Evolutionary conservation across 2,888 invertebrate species (phyloP).

Genomic region (Drosophila basisetae): DNA sequence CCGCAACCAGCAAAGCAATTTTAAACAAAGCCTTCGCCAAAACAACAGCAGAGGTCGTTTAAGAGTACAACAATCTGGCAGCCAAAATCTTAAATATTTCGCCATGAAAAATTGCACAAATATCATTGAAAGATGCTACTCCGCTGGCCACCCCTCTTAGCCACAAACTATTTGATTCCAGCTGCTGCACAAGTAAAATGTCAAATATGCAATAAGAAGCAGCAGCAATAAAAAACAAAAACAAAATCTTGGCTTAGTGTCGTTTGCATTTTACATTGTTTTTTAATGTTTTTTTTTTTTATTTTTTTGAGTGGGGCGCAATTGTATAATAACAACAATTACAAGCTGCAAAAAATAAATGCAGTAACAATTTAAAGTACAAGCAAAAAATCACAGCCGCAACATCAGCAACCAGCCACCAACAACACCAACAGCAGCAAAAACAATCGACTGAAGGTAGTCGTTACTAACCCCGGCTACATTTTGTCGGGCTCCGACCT

Average conservation of each 20-base stretch:
- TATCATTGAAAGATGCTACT: constrained; percentile 63
- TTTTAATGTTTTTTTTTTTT: constrained; percentile 11
- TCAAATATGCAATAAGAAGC: constrained; percentile 74
- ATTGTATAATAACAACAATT: constrained; percentile 79
- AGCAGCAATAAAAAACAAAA: constrained; percentile 17
- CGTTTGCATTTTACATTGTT: constrained; percentile 57
- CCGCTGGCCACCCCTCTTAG: not conserved
- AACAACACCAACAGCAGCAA: constrained; percentile 24
- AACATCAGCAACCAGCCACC: constrained; percentile 41
- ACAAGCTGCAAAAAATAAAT: constrained; percentile 72
- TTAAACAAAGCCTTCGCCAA: constrained; percentile 56
- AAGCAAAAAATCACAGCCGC: constrained; percentile 63
- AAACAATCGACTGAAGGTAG: constrained; percentile 63
- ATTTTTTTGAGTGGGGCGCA: constrained; percentile 35
- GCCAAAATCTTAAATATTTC: constrained; percentile 69
- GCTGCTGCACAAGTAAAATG: constrained; percentile 70
- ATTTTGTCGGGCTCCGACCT: constrained; percentile 62
- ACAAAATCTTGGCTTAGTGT: constrained; percentile 36
- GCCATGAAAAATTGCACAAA: constrained; percentile 73
- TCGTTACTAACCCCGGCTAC: constrained; percentile 66
- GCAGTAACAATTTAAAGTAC: constrained; percentile 65
- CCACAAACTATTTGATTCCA: constrained; percentile 26
- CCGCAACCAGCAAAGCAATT: constrained; percentile 42
- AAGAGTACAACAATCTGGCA: constrained; percentile 61
- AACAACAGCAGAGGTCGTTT: constrained; percentile 51